phyloP scores from a whole-genome alignment of 2,113 vertebrate species.

The Glareola pratincola region DNA sequence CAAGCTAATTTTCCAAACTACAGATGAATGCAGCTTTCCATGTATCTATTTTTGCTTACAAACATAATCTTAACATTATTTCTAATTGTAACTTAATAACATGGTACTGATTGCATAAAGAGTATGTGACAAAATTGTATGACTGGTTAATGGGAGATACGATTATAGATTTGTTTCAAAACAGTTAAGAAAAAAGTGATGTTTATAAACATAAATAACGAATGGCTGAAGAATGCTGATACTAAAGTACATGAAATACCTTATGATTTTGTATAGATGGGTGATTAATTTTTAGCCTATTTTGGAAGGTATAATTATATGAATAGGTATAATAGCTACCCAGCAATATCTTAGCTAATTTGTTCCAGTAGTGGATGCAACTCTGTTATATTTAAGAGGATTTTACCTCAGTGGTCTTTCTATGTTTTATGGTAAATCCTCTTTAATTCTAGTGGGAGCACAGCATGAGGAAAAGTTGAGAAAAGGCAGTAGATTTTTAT shows the following conservation, averaged over 20 bases:
- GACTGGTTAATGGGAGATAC: background rate
- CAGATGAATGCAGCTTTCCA: constrained; percentile 33
- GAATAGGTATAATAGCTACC: background rate
- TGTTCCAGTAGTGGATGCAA: rapidly evolving
- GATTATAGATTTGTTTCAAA: constrained; percentile 29
- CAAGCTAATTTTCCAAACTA: constrained; percentile 38
- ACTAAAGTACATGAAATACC: background rate
- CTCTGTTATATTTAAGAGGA: background rate
- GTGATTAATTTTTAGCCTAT: constrained; percentile 7
- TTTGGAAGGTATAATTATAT: background rate
- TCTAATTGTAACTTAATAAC: constrained; percentile 38
- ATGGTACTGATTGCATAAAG: constrained; percentile 20
- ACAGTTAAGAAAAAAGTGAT: constrained; percentile 5
- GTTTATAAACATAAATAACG: background rate
- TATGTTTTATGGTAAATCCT: background rate
- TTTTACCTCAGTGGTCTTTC: background rate
- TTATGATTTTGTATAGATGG: background rate
- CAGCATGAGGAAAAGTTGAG: background rate
- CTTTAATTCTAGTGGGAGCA: background rate
- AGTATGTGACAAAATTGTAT: constrained; percentile 14
- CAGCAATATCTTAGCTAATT: background rate
- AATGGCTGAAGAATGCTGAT: constrained; percentile 12
- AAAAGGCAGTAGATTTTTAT: background rate
- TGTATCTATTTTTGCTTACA: constrained; percentile 49
- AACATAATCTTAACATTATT: constrained; percentile 38